phyloP scores from a whole-genome alignment of 2,888 invertebrate species.

The Cerceris rybyensis region DNA sequence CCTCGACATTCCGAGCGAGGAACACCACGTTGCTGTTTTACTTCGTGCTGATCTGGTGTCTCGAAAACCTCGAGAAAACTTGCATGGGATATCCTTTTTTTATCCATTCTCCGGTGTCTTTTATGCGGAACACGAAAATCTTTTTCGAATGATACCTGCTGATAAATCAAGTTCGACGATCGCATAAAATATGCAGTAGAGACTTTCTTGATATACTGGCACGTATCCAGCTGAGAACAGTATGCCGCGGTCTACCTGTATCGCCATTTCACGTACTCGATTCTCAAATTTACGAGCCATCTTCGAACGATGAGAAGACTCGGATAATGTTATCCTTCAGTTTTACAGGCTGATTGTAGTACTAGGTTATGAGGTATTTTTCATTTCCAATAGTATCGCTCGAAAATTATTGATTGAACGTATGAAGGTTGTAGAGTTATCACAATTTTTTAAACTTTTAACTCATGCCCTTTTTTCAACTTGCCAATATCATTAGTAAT shows the following conservation, averaged over 20 bases:
- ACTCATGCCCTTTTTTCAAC: too few relatives aligned
- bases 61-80: background rate
- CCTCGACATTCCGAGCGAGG: slow-evolving; percentile 39
- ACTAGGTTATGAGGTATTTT: background rate
- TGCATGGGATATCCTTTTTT: background rate
- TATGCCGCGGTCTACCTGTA: slow-evolving; percentile 1
- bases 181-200: background rate
- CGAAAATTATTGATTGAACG: too few relatives aligned
- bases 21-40: background rate
- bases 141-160: slow-evolving; percentile 2
- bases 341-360: background rate
- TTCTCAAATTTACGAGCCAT: background rate
- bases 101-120: background rate
- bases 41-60: background rate
- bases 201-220: slow-evolving; percentile 1
- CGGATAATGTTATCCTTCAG: background rate
- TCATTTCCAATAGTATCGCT: too few relatives aligned
- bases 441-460: too few relatives aligned
- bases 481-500: too few relatives aligned
- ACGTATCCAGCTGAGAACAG: background rate
- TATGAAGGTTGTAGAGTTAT: too few relatives aligned
- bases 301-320: background rate
- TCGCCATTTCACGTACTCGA: background rate
- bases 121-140: background rate
- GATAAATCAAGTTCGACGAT: slow-evolving; percentile 14